Evolutionary conservation across 92 coral and sea anemone genomes (phyloP), one percentile per base, ranked within the genome.

Genomic region (Montipora capitata): DNA sequence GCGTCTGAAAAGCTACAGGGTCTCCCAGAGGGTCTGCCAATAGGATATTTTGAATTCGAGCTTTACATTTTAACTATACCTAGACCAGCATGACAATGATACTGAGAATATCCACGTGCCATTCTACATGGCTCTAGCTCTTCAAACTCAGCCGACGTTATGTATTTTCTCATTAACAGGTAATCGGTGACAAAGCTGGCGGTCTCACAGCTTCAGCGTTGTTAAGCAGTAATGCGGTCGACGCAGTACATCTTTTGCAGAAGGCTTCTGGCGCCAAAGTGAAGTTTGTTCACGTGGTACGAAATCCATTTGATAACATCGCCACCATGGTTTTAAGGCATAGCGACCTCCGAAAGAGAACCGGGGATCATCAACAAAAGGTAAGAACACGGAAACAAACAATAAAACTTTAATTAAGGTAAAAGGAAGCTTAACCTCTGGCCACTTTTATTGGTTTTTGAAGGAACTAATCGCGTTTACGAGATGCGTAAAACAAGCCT

Each of bases 281-380:
- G 0, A 90, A 90, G 57, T 77, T 90, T 79, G 40, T 90, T 72
- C 93, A 90, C 45, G 86, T 90, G 12, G 69, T 90, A 10, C 59
- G 93, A 38, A 90, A 90, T 70, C 93, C 93, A 8, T 90, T 90
- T 70, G 93, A 90, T 49, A 84, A 84, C 38, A 71, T 90, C 15
- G 90, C 82, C 0, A 90, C 90, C 5, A 49, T 68, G 90, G 35
- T 61, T 40, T 16, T 62, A 16, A 62, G 67, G 10, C 76, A 67
- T 5, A 68, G 73, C 2, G 63, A 13, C 4, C 1, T 42, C 27
- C 40, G 41, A 44, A 63, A 13, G 3, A 64, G 78, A 10, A 39
- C 66, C 13, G 61, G 63, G 0, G 45, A 40, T 2, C 80, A 75
- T 13, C 18, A 72, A 0, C 65, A 40, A 3, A 77, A 82, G 94